Percentiles rank a stretch among this genome's conserved stretches.
These are phyloP conservation scores for Cecidostiba fungosa DNA, from an alignment of 2,888 invertebrate genomes.

Conservation along the genomic window DNA sequence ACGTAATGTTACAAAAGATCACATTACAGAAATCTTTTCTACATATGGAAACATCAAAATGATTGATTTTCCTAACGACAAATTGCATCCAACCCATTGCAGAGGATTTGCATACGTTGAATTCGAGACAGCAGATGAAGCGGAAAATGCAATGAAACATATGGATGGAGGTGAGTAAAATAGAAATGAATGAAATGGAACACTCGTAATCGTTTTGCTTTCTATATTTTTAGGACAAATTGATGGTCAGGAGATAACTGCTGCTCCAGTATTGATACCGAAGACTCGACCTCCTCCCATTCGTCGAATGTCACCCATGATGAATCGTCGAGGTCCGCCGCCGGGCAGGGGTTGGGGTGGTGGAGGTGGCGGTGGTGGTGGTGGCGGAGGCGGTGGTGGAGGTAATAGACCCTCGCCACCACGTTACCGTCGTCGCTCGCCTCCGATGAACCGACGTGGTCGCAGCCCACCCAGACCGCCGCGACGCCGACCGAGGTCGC, in stretches of 20 bases:
- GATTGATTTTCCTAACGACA: constrained; percentile 94
- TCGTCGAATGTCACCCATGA: constrained; percentile 76
- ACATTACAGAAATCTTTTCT: constrained; percentile 95
- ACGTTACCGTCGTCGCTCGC: constrained; percentile 79
- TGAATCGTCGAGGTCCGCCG: constrained; percentile 81
- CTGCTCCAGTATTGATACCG: constrained; percentile 92
- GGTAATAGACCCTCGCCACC: constrained; percentile 81
- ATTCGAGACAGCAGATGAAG: constrained; percentile 95
- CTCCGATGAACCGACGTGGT: constrained; percentile 82
- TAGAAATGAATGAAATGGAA: background rate
- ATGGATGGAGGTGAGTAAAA: constrained; percentile 95
- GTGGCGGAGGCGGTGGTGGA: constrained; percentile 80
- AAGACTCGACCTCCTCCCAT: constrained; percentile 84
- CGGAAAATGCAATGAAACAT: constrained; percentile 99
- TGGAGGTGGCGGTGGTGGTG: constrained; percentile 82
- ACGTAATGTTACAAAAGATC: constrained; percentile 95
- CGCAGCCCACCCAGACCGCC: constrained; percentile 82
- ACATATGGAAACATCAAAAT: constrained; percentile 92
- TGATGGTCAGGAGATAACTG: constrained; percentile 97
- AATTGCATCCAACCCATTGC: constrained; percentile 93
- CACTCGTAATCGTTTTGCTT: background rate
- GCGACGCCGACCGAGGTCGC: constrained; percentile 83
- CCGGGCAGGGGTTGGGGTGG: constrained; percentile 81
- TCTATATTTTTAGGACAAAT: constrained; percentile 87
- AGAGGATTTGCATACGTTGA: constrained; percentile 98